phyloP scores from a whole-genome alignment of 2,888 invertebrate genomes.

The Lochmaea crataegi region DNA sequence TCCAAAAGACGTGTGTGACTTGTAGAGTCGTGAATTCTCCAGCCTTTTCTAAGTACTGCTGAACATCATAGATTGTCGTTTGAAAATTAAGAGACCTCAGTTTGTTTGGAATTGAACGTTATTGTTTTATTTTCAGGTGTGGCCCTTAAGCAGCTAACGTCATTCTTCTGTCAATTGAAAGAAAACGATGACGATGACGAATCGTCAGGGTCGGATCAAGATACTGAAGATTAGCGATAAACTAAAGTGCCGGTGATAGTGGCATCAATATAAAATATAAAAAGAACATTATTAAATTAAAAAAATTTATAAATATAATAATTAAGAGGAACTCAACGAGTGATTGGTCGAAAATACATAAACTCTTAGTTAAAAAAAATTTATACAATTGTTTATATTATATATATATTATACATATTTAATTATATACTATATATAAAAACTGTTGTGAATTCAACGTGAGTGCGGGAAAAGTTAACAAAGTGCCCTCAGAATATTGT shows the following conservation, averaged over 20 bases:
- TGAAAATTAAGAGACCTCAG: too few species aligned
- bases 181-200: constrained; percentile 75
- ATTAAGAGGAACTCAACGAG: constrained; percentile 40
- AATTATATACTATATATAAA: constrained; percentile 54
- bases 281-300: constrained; percentile 48
- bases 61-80: too few species aligned
- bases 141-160: constrained; percentile 77
- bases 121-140: constrained; percentile 67
- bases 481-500: constrained; percentile 38
- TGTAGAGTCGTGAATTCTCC: too few species aligned
- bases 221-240: constrained; percentile 29
- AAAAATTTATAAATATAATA: constrained; percentile 40
- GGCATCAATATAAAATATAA: constrained; percentile 47
- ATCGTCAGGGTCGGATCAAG: constrained; percentile 46
- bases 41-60: too few species aligned
- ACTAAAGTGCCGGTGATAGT: constrained; percentile 45
- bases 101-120: neutral
- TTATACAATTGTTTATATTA: constrained; percentile 65
- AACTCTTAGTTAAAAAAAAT: constrained; percentile 62
- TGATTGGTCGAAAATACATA: constrained; percentile 25
- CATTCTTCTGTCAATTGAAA: constrained; percentile 77
- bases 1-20: too few species aligned
- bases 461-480: constrained; percentile 50
- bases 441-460: constrained; percentile 50
- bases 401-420: constrained; percentile 59